Evolutionary conservation across 2,888 invertebrate genomes (phyloP).

Genomic region (Leptothorax acervorum): DNA sequence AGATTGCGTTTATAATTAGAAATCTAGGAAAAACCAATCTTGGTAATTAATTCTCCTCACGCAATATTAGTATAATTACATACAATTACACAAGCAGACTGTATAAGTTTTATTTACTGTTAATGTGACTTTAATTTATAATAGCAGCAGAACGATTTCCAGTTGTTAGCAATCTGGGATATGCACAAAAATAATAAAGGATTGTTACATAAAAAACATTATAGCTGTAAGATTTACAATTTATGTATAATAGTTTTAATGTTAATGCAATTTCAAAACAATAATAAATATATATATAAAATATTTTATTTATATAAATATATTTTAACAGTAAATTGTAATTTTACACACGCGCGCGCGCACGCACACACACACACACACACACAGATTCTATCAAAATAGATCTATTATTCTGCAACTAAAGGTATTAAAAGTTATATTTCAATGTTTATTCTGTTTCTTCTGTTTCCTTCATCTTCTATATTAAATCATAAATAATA

Average conservation of each 20-base stretch:
- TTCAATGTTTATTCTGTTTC: not conserved
- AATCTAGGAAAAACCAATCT: slow-evolving; percentile 2
- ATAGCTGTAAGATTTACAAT: no score
- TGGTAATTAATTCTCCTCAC: not conserved
- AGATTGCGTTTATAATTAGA: not conserved
- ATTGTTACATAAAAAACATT: no score
- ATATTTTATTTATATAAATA: no score
- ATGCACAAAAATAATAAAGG: no score
- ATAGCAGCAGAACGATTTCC: not conserved
- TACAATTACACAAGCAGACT: not conserved
- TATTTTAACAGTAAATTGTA: no score
- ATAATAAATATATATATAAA: no score
- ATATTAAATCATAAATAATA: not conserved
- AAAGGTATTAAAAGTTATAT: not conserved
- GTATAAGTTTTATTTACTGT: not conserved
- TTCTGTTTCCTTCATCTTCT: not conserved
- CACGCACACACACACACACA: no score
- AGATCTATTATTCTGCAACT: not conserved
- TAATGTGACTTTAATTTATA: not conserved
- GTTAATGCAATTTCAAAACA: no score
- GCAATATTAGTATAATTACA: not conserved
- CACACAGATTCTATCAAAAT: no score
- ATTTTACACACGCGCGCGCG: no score
- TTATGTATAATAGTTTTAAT: no score
- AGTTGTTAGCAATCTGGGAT: not conserved